Evolutionary conservation across 2,888 invertebrate genomes (phyloP).

Genomic region (Hybos culiciformis): DNA sequence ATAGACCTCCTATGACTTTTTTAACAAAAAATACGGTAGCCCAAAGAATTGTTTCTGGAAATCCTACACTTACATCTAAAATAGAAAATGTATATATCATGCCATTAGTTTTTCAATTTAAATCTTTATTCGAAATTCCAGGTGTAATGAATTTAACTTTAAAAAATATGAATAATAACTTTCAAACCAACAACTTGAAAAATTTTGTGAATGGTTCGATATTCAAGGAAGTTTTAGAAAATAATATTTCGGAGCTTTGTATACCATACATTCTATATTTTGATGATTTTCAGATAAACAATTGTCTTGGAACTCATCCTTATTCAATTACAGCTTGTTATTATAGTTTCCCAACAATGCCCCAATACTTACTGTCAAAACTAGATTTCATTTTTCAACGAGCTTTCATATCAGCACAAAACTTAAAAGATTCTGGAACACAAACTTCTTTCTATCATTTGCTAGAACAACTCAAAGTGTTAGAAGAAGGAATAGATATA

Average conservation of each 20-base stretch:
- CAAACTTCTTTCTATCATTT: slow-evolving; percentile 10
- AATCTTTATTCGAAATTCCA: slow-evolving; percentile 9
- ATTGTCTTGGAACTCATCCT: not conserved
- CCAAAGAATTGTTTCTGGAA: slow-evolving; percentile 5
- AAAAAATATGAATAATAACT: slow-evolving; percentile 3
- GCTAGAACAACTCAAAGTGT: slow-evolving; percentile 13
- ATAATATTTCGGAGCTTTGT: not conserved
- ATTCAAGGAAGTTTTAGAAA: not conserved
- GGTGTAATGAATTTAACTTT: slow-evolving; percentile 6
- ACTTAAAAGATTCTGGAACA: slow-evolving; percentile 14
- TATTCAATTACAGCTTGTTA: slow-evolving; percentile 6
- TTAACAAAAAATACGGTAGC: slow-evolving; percentile 6
- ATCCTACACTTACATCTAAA: slow-evolving; percentile 6
- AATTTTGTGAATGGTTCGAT: not conserved
- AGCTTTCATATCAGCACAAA: slow-evolving; percentile 12
- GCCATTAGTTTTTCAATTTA: slow-evolving; percentile 9
- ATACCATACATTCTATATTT: not conserved
- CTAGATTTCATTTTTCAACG: slow-evolving; percentile 14
- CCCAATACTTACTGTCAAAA: slow-evolving; percentile 14
- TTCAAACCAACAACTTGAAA: not conserved
- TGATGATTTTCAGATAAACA: slow-evolving; percentile 7
- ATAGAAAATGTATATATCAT: slow-evolving; percentile 6
- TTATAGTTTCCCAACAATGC: slow-evolving; percentile 12
- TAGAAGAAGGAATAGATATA: slow-evolving; percentile 14
- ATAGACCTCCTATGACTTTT: slow-evolving; percentile 8